phyloP scores from a whole-genome alignment of 2,888 invertebrate genomes.

The Pycnomerus fuliginosus region DNA sequence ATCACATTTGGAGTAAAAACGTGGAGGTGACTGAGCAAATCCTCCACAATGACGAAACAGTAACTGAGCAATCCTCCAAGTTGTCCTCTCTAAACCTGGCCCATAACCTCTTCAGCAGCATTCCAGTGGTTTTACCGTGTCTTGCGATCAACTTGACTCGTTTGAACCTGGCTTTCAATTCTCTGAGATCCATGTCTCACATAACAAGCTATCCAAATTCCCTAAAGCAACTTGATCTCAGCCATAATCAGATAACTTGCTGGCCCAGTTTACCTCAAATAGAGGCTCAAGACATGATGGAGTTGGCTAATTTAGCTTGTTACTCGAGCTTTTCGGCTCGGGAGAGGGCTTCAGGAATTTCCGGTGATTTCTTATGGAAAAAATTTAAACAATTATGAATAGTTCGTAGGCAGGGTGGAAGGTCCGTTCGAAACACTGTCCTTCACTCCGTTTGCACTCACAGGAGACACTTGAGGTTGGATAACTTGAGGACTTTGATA shows the following conservation, averaged over 20 bases:
- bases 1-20: conserved; percentile 73
- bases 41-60: conserved; percentile 58
- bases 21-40: conserved; percentile 69
- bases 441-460: conserved; percentile 82
- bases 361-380: conserved; percentile 36
- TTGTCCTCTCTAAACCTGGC: conserved; percentile 80
- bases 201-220: conserved; percentile 88
- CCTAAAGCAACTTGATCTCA: conserved; percentile 88
- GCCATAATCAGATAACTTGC: conserved; percentile 86
- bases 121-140: conserved; percentile 89
- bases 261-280: conserved; percentile 87
- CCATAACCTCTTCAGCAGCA: conserved; percentile 84
- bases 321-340: conserved; percentile 51
- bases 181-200: conserved; percentile 75
- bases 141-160: conserved; percentile 82
- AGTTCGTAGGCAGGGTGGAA: conserved; percentile 27
- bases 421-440: conserved; percentile 70
- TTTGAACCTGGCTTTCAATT: conserved; percentile 90
- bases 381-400: not conserved
- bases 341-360: conserved; percentile 46
- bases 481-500: conserved; percentile 78
- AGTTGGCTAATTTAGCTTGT: conserved; percentile 70
- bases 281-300: conserved; percentile 59
- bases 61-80: conserved; percentile 62
- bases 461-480: conserved; percentile 78